Evolutionary conservation across 2,113 vertebrate genomes (phyloP).

Genomic region (Cyanoderma ruficeps): DNA sequence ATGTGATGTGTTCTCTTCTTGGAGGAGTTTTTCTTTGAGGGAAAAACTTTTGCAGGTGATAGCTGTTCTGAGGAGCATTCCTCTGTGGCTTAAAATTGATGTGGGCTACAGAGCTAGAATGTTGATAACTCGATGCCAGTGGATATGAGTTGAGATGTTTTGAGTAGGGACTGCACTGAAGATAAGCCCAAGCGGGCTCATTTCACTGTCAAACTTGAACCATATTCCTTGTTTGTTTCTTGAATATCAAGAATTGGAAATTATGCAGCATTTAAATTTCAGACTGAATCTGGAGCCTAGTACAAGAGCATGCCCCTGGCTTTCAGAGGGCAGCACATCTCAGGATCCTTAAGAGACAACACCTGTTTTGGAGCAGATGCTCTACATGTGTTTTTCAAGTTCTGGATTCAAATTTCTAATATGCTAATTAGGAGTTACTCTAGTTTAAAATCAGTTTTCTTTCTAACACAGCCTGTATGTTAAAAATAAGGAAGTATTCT

Average conservation of each 20-base stretch:
- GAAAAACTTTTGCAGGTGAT: background rate
- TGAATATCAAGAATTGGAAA: background rate
- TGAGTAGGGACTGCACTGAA: background rate
- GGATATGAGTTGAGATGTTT: background rate
- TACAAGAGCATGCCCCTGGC: background rate
- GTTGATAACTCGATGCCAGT: background rate
- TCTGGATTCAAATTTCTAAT: background rate
- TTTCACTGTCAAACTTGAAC: background rate
- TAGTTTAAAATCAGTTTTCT: background rate
- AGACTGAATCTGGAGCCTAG: background rate
- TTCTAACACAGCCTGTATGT: background rate
- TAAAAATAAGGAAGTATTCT: background rate
- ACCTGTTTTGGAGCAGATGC: background rate
- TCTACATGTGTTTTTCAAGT: background rate
- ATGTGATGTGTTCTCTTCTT: background rate
- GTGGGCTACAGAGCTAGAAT: background rate
- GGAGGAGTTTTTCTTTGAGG: background rate
- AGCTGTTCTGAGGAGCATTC: background rate
- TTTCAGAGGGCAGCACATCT: background rate
- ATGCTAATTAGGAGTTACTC: background rate
- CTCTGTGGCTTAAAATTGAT: background rate
- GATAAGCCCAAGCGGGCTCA: background rate
- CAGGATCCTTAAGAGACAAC: background rate
- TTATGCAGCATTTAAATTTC: background rate
- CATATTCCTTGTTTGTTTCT: background rate